Evolutionary conservation across 2,797 vertebrate genomes (phyloP), one percentile per base, ranked within the genome.

Genomic region (Acanthornis magna): DNA sequence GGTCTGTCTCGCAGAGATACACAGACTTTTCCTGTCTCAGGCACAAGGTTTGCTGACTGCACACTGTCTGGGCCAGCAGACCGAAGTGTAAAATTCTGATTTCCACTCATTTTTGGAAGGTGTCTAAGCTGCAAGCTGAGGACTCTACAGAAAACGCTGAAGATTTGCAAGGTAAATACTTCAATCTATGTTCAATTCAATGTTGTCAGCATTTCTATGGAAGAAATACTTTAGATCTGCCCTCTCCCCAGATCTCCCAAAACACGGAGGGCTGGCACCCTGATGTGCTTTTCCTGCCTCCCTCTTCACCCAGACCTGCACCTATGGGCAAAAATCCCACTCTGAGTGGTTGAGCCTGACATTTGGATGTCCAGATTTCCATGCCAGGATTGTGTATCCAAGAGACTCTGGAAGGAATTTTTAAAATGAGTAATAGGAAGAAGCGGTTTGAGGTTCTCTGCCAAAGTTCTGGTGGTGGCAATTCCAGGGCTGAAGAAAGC

Each of bases 341-440:
- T 25, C 22, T 0, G 2, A 63, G 22, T 3, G 29, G 5, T 9
- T 48, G 30, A 54, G 66, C 22, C 25, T 3, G 26, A 25, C 11
- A 32, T 36, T 10, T 72, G 54, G 45, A n/a, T 10, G 11, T 43
- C 23, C 45, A 66, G 43, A 23, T 15, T 61, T 45, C 25, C 34
- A 25, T 17, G 21, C 19, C 50, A 82, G 13, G 12, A 11, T 29
- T 9, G 13, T 3, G 11, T 25, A 50, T 19, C 29, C 45, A 25
- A 36, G 4, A 43, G 29, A 72, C 91, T 15, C 20, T 13, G 11
- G 21, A 61, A 13, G 14, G 19, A 8, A 25, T 23, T 63, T 54
- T 10, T n/a, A n/a, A 57, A 51, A 8, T 5, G 2, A 47, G 9
- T n/a, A 25, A 55, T 1, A 43, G 10, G 25, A 23, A 67, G 53